Base-by-base conservation (phyloP, 2,888 invertebrate genomes). In the Spodoptera littoralis region DNA sequence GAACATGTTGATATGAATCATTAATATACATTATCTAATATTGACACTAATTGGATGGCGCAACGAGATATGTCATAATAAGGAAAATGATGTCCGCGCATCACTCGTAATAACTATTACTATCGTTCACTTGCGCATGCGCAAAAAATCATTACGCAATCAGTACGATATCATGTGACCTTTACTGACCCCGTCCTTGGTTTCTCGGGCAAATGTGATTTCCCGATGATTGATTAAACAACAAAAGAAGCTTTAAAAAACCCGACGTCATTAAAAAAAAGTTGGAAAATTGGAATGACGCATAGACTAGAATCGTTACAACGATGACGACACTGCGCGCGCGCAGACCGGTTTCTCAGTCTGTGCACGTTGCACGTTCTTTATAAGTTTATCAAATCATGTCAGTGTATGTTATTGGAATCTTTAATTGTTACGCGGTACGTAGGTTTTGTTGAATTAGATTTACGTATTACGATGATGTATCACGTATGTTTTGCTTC, bases 311-410 rank as follows among this genome's bases (percentile, higher is more conserved):
- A 60, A 49, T 75, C 56, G 56, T 50, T 69, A 74, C 49, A 71
- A 78, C 63, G 67, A 77, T 83, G 82, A 84, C 84, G 83, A 72
- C 68, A 51, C 36, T 42, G 63, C 68, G 65, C 65, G 53, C 50
- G 64, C 55, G 77, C 79, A 73, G 68, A 84, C 84, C 79, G 81
- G 84, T 84, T 36, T 84, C 70, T 73, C 70, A 79, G 76, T 77
- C 72, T 70, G 65, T 54, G 45, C 73, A 66, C 65, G 70, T 64
- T 54, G 45, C 73, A 66, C 65, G 70, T 64, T 58, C 51, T 61
- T 53, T 48, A 56, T 62, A 69, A 67, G 72, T 76, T 76, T 78
- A 67, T 79, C 52, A 56, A 54, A 68, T 64, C 63, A 58, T 65
- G 60, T 62, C 52, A 72, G 46, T 51, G 41, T 43, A 71, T 76